Base-by-base conservation (phyloP, 2,797 vertebrate species). In the Melopsittacus undulatus region DNA sequence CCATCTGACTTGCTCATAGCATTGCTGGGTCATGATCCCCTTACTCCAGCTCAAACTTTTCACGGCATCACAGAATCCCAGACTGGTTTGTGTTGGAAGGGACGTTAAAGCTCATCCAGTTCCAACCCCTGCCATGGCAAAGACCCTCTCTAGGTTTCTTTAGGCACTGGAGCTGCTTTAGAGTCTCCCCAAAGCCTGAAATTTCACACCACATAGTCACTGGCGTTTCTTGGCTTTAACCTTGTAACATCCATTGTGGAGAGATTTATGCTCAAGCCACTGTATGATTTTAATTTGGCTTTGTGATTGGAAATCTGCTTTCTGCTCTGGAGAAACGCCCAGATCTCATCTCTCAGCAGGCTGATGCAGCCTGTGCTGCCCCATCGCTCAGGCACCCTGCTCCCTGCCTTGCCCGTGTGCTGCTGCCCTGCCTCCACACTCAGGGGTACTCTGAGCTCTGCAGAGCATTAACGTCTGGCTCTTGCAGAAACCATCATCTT, bases 1-100 rank as follows among this genome's bases (percentile, higher is more conserved):
- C 9, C 34, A 46, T 5, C 62, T 59, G 63, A 80, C 40, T 34
- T 22, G 3, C 36, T 76, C 1, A 0, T 16, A 22, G 40, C 4
- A 0, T 7, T 40, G 24, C 57, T 78, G 40, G 32, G 26, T 15
- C 74, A 24, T 34, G 54, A 20, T 27, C 9, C 9, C 32, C 18
- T 27, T 52, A 34, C 36, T 67, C 67, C 40, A n/a, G 29, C 6
- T 45, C 54, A 45, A 32, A 32, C 34, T 29, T 59, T 52, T 27
- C 22, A 24, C 10, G 13, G 22, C 57, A 57, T 34, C n/a, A 34
- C 13, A 34, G 56, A 57, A 34, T 24, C n/a, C 56, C 56, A 57
- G 14, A 5, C 9, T 16, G 22, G n/a, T 57, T 57, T 34, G 56
- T 34, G 56, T 57, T 34, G 21, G 22, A 57, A 23, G 21, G 9